phyloP scores from a whole-genome alignment of 1,140 invertebrate genomes.

The Xylocopa sonorina region DNA sequence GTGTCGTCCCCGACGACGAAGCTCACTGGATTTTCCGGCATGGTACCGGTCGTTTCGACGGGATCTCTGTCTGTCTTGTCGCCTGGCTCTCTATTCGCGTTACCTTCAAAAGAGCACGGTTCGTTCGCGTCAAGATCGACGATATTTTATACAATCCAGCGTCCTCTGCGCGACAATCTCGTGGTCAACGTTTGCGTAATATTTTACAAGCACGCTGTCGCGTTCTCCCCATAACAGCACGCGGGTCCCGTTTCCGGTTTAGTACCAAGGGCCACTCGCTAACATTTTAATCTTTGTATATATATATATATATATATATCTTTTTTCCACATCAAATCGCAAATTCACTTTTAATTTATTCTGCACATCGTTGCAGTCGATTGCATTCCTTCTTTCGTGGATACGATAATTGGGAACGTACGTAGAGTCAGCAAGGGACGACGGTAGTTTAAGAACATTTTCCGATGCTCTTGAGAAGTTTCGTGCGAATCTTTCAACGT shows the following conservation, averaged over 20 bases:
- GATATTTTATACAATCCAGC: background rate
- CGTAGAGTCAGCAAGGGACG: background rate
- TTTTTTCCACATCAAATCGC: background rate
- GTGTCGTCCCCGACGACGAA: conserved; percentile 81
- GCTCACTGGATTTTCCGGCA: conserved; percentile 79
- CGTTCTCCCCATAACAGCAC: conserved; percentile 7
- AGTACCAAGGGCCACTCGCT: conserved; percentile 17
- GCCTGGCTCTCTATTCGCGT: conserved; percentile 56
- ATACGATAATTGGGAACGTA: background rate
- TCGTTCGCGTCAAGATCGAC: conserved; percentile 5
- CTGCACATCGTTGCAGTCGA: background rate
- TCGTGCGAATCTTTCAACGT: background rate
- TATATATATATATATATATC: too few relatives aligned
- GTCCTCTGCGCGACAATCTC: background rate
- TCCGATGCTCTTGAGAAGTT: background rate
- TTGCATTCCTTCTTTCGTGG: background rate
- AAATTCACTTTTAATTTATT: background rate
- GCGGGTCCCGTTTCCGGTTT: background rate
- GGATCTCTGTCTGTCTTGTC: background rate
- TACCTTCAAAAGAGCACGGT: conserved; percentile 73
- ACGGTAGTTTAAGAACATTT: too few relatives aligned
- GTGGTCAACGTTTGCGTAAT: background rate
- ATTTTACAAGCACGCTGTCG: conserved; percentile 15
- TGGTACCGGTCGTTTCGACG: conserved; percentile 43
- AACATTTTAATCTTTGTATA: too few relatives aligned